phyloP scores from a whole-genome alignment of 2,797 vertebrate genomes.

The Lindbergichthys nudifrons region DNA sequence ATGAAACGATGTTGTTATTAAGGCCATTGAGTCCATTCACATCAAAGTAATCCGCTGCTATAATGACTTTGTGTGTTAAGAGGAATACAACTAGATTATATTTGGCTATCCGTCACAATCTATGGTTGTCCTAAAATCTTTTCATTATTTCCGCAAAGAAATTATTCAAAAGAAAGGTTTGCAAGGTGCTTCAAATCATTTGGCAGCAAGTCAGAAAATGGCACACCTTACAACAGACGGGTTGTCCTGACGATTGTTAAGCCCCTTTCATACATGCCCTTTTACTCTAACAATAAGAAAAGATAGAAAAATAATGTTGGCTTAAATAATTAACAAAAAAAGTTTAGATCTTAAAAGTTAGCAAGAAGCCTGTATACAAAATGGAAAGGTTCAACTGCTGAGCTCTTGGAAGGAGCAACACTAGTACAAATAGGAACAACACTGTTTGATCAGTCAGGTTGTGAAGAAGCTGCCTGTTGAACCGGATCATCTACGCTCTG shows the following conservation, averaged over 20 bases:
- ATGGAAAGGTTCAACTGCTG: not conserved
- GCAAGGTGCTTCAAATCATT: no score
- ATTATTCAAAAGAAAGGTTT: no score
- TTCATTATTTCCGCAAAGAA: not conserved
- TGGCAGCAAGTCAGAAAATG: no score
- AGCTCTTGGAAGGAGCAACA: not conserved
- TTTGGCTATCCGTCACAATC: not conserved
- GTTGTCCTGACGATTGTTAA: no score
- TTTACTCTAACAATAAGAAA: not conserved
- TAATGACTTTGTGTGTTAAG: not conserved
- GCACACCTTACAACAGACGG: no score
- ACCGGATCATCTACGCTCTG: not conserved
- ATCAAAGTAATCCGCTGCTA: not conserved
- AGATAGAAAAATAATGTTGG: not conserved
- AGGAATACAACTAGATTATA: not conserved
- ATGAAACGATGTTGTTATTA: not conserved
- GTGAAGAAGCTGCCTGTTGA: not conserved
- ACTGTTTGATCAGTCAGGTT: not conserved
- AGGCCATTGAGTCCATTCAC: not conserved
- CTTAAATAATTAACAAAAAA: not conserved
- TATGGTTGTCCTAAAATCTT: not conserved
- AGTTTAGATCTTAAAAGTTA: not conserved
- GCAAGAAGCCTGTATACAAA: not conserved
- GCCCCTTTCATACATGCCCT: not conserved
- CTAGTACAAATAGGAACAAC: not conserved